Evolutionary conservation across 2,797 vertebrate genomes (phyloP), one percentile per base, ranked within the genome.

Genomic region (Fringilla coelebs): DNA sequence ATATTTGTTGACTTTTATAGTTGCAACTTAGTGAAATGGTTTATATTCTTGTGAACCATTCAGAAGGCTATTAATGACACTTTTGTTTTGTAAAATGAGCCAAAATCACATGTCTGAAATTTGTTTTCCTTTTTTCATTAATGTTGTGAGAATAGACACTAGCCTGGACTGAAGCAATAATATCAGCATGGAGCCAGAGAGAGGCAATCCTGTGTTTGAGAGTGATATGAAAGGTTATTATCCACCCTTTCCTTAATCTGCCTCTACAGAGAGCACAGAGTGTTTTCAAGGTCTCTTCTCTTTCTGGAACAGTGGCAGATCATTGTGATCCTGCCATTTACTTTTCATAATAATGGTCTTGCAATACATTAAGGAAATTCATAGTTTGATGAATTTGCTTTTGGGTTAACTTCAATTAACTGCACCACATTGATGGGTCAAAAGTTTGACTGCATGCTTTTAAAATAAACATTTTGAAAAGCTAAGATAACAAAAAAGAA

Each of bases 341-440:
- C 61, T 93, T 94, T 95, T 92, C 93, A 92, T 63, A 85, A 13
- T 87, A 86, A 94, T 71, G 48, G 52, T 94, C 90, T 89, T 90
- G 52, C 57, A 78, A 48, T 81, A 61, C 57, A 90, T 88, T 61
- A 77, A 79, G 65, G 68, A 94, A 94, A 91, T 89, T 79, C 46
- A 77, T 48, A 60, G 70, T 61, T 73, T n/a, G 66, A 70, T 97
- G 62, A 70, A 68, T 86, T 90, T 94, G 41, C 43, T 92, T 73
- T 80, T 72, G 68, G 75, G 70, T 93, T 96, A 93, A 93, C 48
- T 97, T 96, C 88, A 93, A 95, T 96, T 87, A 95, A 93, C 34
- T 79, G 13, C 40, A 36, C 51, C 18, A 83, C 71, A 80, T 54
- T 66, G 34, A 49, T 65, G 48, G 94, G 88, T 89, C 94, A 96